Base-by-base conservation (phyloP, 2,797 vertebrate species). In the Phrynocephalus guinanensis region DNA sequence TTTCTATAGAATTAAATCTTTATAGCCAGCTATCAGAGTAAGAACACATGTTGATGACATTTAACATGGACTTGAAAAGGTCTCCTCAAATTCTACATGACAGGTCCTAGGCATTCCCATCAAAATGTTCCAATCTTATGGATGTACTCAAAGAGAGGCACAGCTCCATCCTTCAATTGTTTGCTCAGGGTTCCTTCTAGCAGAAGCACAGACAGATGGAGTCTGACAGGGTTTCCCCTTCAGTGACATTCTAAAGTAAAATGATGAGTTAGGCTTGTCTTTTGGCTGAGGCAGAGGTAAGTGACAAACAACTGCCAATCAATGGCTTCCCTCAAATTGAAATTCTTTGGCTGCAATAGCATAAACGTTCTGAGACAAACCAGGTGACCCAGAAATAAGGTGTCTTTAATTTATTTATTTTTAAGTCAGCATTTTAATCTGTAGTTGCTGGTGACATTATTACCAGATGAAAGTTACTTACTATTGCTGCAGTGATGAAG, bases 31-130 rank as follows among this genome's bases (percentile, higher is more conserved):
- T 92, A 91, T 92, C 84, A 86, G 38, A 87, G 77, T 79, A 6
- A 86, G 38, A 88, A 73, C 73, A 6, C 90, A 28, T 68, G 0
- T 0, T 44, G 67, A 76, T 90, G 82, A 77, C 68, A 20, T 52
- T 73, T 83, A 91, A 85, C 85, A 88, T 92, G 91, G 84, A 44
- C 81, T 91, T 94, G 93, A 95, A 95, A 95, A 95, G 91, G 90
- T 95, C 89, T 93, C 82, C 87, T 90, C 78, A 89, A 84, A 95
- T 91, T 87, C 85, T 20, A 91, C 87, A 91, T 93, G 94, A 91
- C 91, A 94, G 91, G 15, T 90, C 88, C 89, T 60, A 87, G 76
- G 68, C 90, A 91, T 86, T 87, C 33, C 38, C 88, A 83, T 92
- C 92, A 88, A 76, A 93, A 90, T 83, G 77, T 82, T 92, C 56